Evolutionary conservation across 2,888 invertebrate genomes (phyloP), one percentile per base, ranked within the genome.

Genomic region (Lagria hirta): DNA sequence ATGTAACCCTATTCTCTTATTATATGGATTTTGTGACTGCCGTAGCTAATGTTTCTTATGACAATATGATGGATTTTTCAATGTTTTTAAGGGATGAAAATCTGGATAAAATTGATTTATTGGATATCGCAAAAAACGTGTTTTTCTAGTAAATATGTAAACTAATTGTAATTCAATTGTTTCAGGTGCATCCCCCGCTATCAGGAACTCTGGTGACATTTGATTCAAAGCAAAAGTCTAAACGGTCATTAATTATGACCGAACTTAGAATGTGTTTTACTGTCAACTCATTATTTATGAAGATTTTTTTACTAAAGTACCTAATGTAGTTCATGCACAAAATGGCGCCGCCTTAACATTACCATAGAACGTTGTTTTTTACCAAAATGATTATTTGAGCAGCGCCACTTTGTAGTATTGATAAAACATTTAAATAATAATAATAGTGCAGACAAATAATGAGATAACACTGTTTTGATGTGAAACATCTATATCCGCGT

Each of bases 231-330:
- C 54, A 59, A 1, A 61, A 64, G 49, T 54, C 58, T 2, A 54
- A 59, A 1, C 80, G 79, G 78, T 64, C 65, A 0, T 68, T 76
- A 0, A 74, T 81, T 1, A 77, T 85, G 73, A 83, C 84, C 0
- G 86, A 86, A 56, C 68, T 75, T 3, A 86, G 86, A 0, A 71
- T 76, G 0, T 86, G 86, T 54, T 80, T 79, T 60, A 74, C 76
- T 2, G 77, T 81, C 16, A 85, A 84, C 58, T 81, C 83, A 0
- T 65, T 78, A 15, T 77, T 81, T 4, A 55, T 77, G 0, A 58
- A 70, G 21, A 72, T 80, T 37, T 66, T 78, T 0, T 68, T 73
- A 4, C 62, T 77, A 2, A 60, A 56, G 80, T 80, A 58, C 66
- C 2, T 18, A 6, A n/a, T n/a, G n/a, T n/a, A n/a, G n/a, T n/a